Evolutionary conservation across 2,113 vertebrate species (phyloP).

Genomic region (Columba janthina): DNA sequence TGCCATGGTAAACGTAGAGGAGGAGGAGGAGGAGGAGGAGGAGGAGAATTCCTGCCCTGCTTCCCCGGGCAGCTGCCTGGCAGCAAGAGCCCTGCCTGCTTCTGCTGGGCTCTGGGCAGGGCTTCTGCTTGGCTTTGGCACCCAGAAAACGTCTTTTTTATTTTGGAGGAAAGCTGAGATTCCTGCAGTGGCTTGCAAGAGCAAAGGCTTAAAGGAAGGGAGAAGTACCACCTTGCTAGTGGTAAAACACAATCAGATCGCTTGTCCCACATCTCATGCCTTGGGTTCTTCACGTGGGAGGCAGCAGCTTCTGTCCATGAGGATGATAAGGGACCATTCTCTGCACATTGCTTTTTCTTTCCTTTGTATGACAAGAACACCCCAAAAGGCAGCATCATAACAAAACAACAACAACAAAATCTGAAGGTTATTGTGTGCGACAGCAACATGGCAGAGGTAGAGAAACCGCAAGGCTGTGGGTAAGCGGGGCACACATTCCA

Average conservation of each 20-base stretch:
- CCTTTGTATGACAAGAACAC: not conserved
- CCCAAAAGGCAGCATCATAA: not conserved
- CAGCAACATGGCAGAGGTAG: not conserved
- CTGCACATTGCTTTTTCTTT: not conserved
- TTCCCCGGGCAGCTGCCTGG: not conserved
- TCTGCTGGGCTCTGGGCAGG: not conserved
- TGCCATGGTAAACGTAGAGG: not conserved
- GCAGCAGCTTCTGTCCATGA: not conserved
- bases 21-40: not conserved
- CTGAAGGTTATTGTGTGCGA: not conserved
- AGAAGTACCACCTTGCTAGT: not conserved
- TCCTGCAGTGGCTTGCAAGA: not conserved
- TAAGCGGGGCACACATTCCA: not conserved
- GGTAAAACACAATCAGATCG: not conserved
- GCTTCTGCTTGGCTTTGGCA: not conserved
- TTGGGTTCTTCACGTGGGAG: not conserved
- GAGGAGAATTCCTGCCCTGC: not conserved
- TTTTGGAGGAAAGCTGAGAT: not conserved
- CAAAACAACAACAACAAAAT: too few species aligned
- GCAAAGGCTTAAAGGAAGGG: not conserved
- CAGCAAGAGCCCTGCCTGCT: not conserved
- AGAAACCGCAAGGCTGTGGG: not conserved
- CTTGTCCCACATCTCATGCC: not conserved
- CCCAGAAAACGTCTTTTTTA: not conserved
- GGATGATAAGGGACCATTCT: not conserved